Evolutionary conservation across 2,797 vertebrate genomes (phyloP), one percentile per base, ranked within the genome.

Genomic region (Phaenicophaeus curvirostris): DNA sequence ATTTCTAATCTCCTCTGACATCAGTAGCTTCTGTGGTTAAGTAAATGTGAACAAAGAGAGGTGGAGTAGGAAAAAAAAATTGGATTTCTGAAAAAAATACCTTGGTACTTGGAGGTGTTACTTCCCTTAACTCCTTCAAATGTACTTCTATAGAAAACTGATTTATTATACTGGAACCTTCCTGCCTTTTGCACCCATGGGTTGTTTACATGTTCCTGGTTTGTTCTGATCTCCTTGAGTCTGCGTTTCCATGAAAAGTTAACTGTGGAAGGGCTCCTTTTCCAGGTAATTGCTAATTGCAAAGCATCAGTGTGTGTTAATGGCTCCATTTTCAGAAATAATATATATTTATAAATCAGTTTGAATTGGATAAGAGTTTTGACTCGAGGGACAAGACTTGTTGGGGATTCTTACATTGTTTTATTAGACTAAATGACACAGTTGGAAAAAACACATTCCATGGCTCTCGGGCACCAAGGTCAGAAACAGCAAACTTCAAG

Each of bases 401-500:
- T 31, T 91, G 78, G 44, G 75, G 31, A 77, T 93, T 95, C 42
- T 91, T 68, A 37, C 7, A 6, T 55, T 83, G 12, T 20, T 50
- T 83, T 72, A 65, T 91, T 86, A 83, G 41, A 51, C 16, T 63
- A 65, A 46, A 37, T 92, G 69, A 31, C 46, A 61, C 57, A 81
- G 58, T 58, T 87, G 76, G 37, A 74, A 91, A 69, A 50, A 31
- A 55, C 9, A 65, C 50, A 83, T 90, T 94, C 30, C 46, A 87
- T 65, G 61, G 50, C 41, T 91, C 54, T 65, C 42, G 61, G 82
- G 53, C 33, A 80, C 44, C 72, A 80, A 89, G 42, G 66, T 92
- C 76, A 88, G 87, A 85, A 96, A 35, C 33, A 33, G 65, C 31
- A 93, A 78, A 94, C 65, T 89, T 91, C 23, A 69, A 31, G 28